Evolutionary conservation across 2,797 vertebrate species (phyloP).

Genomic region (Sebastiscus tertius): DNA sequence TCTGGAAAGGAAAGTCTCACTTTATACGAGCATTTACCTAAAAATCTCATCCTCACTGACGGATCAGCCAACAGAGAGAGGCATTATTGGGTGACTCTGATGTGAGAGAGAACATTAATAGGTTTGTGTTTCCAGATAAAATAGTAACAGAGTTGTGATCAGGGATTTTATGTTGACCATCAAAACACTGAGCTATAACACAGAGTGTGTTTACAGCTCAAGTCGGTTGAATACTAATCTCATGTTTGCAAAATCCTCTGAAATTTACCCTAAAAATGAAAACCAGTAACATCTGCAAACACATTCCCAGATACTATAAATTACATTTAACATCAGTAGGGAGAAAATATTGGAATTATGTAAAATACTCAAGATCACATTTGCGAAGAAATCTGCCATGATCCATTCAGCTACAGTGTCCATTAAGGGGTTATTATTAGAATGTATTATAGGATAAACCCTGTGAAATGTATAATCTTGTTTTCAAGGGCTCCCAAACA

Average conservation of each 20-base stretch:
- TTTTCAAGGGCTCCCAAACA: neutral
- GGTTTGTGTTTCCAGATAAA: conserved; percentile 45
- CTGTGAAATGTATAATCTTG: neutral
- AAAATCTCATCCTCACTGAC: conserved; percentile 50
- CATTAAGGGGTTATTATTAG: neutral
- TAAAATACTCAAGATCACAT: neutral
- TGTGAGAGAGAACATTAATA: conserved; percentile 27
- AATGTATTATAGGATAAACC: neutral
- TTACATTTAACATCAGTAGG: neutral
- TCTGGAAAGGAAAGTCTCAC: conserved; percentile 69
- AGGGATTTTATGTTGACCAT: conserved; percentile 39
- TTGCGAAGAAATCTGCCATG: neutral
- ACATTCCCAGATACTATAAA: neutral
- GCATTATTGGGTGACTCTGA: conserved; percentile 45
- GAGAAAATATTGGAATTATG: neutral
- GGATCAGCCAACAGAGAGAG: conserved; percentile 47
- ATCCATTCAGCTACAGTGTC: neutral
- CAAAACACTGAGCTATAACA: conserved; percentile 10
- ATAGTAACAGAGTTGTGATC: conserved; percentile 38
- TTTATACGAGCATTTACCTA: conserved; percentile 57
- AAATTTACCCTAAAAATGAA: conserved; percentile 15
- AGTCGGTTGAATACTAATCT: conserved; percentile 15
- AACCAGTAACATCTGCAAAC: neutral
- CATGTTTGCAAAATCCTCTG: conserved; percentile 1
- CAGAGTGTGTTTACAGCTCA: neutral